These are phyloP conservation scores for Zelleria hepariella DNA, from an alignment of 2,888 invertebrate species.

Conservation along the genomic window DNA sequence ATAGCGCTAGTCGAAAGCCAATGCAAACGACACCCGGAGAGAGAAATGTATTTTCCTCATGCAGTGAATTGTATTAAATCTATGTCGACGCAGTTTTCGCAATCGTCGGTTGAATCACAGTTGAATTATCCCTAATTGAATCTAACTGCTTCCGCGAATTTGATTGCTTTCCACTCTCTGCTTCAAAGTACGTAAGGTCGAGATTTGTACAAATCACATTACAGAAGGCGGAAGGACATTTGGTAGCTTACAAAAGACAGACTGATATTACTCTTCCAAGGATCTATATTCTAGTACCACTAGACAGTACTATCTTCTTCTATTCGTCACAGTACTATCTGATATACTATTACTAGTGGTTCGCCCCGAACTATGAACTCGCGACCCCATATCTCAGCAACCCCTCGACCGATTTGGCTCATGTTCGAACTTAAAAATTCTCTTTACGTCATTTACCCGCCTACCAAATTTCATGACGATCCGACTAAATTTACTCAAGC, in stretches of 20 bases:
- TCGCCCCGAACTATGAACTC: no score
- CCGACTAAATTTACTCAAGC: no score
- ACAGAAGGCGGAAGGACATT: not conserved
- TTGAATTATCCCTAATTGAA: not conserved
- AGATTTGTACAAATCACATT: not conserved
- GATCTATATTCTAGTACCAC: no score
- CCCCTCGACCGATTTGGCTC: no score
- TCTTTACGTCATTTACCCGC: no score
- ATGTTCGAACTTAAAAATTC: no score
- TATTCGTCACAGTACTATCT: no score
- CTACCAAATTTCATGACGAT: no score
- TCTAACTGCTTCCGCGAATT: not conserved
- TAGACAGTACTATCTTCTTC: no score
- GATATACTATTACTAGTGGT: no score
- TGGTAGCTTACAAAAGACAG: not conserved
- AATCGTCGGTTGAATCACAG: not conserved
- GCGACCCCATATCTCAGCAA: no score
- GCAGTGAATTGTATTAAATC: constrained; percentile 35
- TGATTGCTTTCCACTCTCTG: not conserved
- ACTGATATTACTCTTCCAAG: not conserved
- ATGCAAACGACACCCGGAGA: not conserved
- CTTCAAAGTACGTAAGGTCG: not conserved
- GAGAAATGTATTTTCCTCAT: constrained; percentile 16
- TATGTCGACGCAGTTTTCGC: constrained; percentile 1
- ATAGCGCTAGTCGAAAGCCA: no score